Evolutionary conservation across 2,113 vertebrate species (phyloP), one percentile per base, ranked within the genome.

Genomic region (Meriones unguiculatus): DNA sequence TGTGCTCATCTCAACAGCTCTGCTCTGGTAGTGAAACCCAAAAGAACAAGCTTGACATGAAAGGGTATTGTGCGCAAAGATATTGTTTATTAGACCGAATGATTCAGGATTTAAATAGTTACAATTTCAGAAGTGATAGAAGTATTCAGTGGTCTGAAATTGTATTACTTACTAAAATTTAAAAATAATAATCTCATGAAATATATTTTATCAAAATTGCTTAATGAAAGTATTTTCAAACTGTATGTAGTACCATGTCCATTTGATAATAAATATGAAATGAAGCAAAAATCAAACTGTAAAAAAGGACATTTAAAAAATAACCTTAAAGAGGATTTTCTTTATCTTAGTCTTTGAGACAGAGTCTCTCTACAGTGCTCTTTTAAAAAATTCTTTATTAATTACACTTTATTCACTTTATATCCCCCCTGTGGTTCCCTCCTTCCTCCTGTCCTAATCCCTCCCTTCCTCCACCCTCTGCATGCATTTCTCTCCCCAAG

Each of bases 221-320:
- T 22, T 80, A 90, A 38, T 18, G 2, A 76, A 96, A 87, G 76
- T 0, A 77, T 38, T 96, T 91, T 2, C 32, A 72, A 87, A 92
- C 25, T 9, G 64, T 5, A 70, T 9, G 64, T 5, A 70, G 6
- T 4, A 20, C 7, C 35, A 24, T 70, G 7, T 76, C 70, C 80
- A 87, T 89, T 85, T 90, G 25, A 91, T 86, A 86, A 70, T 86
- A 6, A 72, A 38, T 57, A 82, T 25, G 2, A 89, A 96, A 70
- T 81, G 59, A 90, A 91, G 5, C 20, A 85, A 88, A 87, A 70
- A 13, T 3, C 9, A 77, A 75, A 17, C 1, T 75, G 65, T 46
- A 72, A 30, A 70, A 90, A 91, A 85, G 30, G 28, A 9, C 14
- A 24, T 22, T 80, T 20, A 4, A 72, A 65, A 80, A 46, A 46